Evolutionary conservation across 2,888 invertebrate genomes (phyloP).

Genomic region (Lasioglossum villosulum): DNA sequence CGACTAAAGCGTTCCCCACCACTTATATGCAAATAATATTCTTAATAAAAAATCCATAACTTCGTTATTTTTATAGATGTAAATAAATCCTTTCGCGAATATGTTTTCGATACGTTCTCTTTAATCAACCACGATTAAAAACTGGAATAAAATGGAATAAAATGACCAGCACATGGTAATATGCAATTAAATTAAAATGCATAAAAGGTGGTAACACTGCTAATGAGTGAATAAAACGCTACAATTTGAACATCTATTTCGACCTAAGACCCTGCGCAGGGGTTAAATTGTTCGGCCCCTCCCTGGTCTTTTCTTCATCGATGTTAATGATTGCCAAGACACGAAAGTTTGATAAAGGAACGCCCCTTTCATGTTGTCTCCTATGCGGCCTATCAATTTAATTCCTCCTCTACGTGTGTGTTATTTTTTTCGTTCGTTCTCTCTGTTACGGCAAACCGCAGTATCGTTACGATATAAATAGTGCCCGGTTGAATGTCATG

Average conservation of each 20-base stretch:
- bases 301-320: not conserved
- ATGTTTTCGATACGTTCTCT: not conserved
- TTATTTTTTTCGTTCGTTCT: not conserved
- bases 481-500: constrained; percentile 24
- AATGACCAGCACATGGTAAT: not conserved
- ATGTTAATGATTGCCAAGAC: constrained; percentile 21
- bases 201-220: not conserved
- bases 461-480: constrained; percentile 35
- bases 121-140: not conserved
- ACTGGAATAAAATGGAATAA: not conserved
- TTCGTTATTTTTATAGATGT: too few relatives aligned
- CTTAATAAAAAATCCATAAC: too few relatives aligned
- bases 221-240: not conserved
- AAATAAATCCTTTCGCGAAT: not conserved
- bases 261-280: not conserved
- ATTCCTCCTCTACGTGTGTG: constrained; percentile 10
- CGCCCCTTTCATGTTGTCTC: constrained; percentile 33
- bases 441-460: not conserved
- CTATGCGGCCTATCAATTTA: constrained; percentile 51
- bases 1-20: too few relatives aligned
- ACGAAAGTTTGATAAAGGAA: constrained; percentile 35
- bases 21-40: too few relatives aligned
- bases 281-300: not conserved
- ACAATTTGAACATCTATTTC: constrained; percentile 4
- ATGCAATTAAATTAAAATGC: not conserved